phyloP scores from a whole-genome alignment of 2,888 invertebrate species.

The Amblyjoppa fuscipennis region DNA sequence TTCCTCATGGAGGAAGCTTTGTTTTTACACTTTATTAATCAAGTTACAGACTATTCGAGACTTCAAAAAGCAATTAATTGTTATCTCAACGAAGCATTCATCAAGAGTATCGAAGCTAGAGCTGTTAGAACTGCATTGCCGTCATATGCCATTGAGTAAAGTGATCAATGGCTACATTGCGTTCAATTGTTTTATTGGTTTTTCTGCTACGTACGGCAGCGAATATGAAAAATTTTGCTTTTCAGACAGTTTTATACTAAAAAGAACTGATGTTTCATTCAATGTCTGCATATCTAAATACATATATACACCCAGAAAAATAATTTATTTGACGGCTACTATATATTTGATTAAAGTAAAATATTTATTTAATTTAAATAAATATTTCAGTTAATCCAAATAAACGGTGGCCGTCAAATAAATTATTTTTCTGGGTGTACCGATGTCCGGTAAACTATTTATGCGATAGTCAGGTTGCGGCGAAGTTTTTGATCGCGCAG shows the following conservation, averaged over 20 bases:
- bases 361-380: too few species aligned
- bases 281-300: neutral
- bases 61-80: neutral
- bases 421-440: too few species aligned
- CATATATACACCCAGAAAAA: neutral
- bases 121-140: neutral
- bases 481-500: conserved; percentile 20
- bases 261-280: neutral
- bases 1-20: too few species aligned
- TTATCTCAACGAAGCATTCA: neutral
- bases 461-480: conserved; percentile 2
- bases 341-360: too few species aligned
- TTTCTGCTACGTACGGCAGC: neutral
- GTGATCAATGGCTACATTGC: neutral
- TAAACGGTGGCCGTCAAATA: too few species aligned
- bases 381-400: too few species aligned
- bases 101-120: neutral
- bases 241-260: neutral
- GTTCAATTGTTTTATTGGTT: neutral
- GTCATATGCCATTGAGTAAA: neutral
- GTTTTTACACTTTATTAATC: neutral
- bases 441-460: neutral
- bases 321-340: too few species aligned
- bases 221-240: neutral
- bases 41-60: neutral